Percentiles rank a stretch among this genome's conserved stretches.
Conservation (phyloP, 1,140 invertebrate genomes). For the Megalonaias nervosa region DNA sequence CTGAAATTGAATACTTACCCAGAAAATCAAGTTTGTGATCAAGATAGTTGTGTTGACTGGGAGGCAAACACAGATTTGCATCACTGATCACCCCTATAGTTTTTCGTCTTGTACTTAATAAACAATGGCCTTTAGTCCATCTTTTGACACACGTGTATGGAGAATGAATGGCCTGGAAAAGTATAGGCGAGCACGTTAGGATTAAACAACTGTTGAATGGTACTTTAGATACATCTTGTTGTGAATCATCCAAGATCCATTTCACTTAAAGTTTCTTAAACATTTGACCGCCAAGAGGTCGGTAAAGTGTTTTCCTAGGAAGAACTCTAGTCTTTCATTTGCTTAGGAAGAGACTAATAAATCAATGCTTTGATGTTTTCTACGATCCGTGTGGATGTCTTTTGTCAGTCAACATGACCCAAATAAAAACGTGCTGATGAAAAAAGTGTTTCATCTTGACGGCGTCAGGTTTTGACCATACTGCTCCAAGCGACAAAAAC, state of each 20-base stretch:
- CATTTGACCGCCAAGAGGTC: neutral
- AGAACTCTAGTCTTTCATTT: too few relatives aligned
- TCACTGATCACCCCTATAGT: conserved; percentile 2
- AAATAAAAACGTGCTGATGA: too few relatives aligned
- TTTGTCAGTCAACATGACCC: too few relatives aligned
- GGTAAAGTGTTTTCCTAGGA: too few relatives aligned
- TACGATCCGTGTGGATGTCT: too few relatives aligned
- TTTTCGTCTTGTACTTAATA: conserved; percentile 25
- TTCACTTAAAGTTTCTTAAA: neutral
- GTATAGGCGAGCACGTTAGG: conserved; percentile 36
- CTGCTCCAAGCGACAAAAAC: too few relatives aligned
- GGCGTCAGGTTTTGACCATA: too few relatives aligned
- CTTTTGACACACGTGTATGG: conserved; percentile 34
- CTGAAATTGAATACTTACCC: conserved; percentile 30
- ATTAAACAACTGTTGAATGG: conserved; percentile 26
- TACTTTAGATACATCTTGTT: conserved; percentile 28
- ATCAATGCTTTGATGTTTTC: too few relatives aligned
- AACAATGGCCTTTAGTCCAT: conserved; percentile 50
- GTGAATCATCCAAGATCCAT: conserved; percentile 1
- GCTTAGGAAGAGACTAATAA: too few relatives aligned
- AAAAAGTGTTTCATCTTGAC: too few relatives aligned
- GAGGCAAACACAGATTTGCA: conserved; percentile 21
- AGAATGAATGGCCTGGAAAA: conserved; percentile 22
- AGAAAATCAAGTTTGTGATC: conserved; percentile 29
- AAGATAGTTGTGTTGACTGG: conserved; percentile 19